Evolutionary conservation across 37 sponge, comb jelly and placozoan species (phyloP), one percentile per base, ranked within the genome.

Genomic region (Halichondria panicea): DNA sequence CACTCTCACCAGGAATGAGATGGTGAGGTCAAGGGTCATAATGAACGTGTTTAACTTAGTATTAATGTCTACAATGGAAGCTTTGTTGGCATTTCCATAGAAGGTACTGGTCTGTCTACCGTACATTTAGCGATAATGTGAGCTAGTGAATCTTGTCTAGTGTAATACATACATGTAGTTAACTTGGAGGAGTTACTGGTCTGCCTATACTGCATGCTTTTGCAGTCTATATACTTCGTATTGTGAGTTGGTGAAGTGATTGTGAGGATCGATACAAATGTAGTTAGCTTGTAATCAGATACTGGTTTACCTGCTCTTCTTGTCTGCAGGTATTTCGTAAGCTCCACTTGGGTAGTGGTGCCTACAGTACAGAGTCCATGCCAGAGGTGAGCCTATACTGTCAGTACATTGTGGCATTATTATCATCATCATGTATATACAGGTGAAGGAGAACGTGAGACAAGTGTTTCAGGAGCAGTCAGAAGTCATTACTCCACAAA

Each of bases 1-100:
- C 34, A 96, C 97, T 39, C 91, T 96, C 53, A 96, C 97, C 11
- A 78, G 86, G 68, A 96, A 96, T 62, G 93, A 96, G 73, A 96
- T 96, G 97, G 97, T 92, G 43, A 7, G 81, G 9, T 48, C 52
- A 48, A 48, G 15, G 52, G 52, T 48, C 52, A 48, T n/a, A n/a
- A n/a, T n/a, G n/a, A n/a, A n/a, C n/a, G n/a, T n/a, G n/a, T n/a
- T n/a, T n/a, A n/a, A n/a, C n/a, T n/a, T n/a, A n/a, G n/a, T n/a
- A n/a, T n/a, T n/a, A n/a, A n/a, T n/a, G n/a, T n/a, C n/a, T n/a
- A n/a, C n/a, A n/a, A n/a, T n/a, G n/a, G n/a, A n/a, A n/a, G n/a
- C n/a, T n/a, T n/a, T n/a, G n/a, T n/a, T n/a, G n/a, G n/a, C n/a
- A n/a, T n/a, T n/a, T n/a, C n/a, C n/a, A n/a, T n/a, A n/a, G n/a